A percentile compares a stretch with the other conserved stretches of the same genome.
phyloP scores from a whole-genome alignment of 2,888 invertebrate genomes.

The Drosophila histrio region DNA sequence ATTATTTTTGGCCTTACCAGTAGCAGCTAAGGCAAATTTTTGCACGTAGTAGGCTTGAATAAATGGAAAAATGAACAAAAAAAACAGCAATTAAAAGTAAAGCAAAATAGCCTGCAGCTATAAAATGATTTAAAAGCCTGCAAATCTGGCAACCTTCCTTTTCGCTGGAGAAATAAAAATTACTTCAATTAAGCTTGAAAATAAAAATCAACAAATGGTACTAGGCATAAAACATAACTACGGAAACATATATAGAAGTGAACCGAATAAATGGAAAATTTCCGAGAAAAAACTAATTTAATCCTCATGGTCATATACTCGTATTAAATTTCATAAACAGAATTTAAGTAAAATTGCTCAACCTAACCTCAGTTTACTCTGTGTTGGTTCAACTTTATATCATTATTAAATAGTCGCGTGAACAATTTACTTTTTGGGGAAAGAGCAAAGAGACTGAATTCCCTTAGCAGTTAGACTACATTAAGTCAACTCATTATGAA shows the following conservation, averaged over 20 bases:
- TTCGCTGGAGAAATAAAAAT: conserved; percentile 38
- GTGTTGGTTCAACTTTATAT: conserved; percentile 46
- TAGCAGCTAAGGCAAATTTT: conserved; percentile 42
- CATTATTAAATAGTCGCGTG: conserved; percentile 55
- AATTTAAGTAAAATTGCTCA: conserved; percentile 7
- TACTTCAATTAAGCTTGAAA: conserved; percentile 40
- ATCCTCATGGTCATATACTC: background rate
- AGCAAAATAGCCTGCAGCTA: conserved; percentile 37
- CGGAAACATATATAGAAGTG: conserved; percentile 12
- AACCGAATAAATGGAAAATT: conserved; percentile 1
- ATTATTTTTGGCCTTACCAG: conserved; percentile 63
- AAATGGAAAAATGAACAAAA: conserved; percentile 2
- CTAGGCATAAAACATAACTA: conserved; percentile 22
- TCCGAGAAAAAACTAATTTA: conserved; percentile 15
- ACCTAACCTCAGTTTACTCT: conserved; percentile 20
- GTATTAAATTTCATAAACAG: conserved; percentile 9
- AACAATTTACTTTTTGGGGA: conserved; percentile 44
- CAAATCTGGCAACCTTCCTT: conserved; percentile 19
- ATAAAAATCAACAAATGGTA: conserved; percentile 46
- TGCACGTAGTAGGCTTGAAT: conserved; percentile 41
- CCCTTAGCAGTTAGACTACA: conserved; percentile 55
- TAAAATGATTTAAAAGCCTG: conserved; percentile 47
- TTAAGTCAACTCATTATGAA: conserved; percentile 79
- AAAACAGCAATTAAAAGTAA: conserved; percentile 31
- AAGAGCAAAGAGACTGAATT: conserved; percentile 23